A percentile compares a stretch with the other conserved stretches of the same genome.
These are phyloP conservation scores for Acanthosepion lycidas DNA, from an alignment of 2,888 invertebrate genomes.

Conservation along the genomic window DNA sequence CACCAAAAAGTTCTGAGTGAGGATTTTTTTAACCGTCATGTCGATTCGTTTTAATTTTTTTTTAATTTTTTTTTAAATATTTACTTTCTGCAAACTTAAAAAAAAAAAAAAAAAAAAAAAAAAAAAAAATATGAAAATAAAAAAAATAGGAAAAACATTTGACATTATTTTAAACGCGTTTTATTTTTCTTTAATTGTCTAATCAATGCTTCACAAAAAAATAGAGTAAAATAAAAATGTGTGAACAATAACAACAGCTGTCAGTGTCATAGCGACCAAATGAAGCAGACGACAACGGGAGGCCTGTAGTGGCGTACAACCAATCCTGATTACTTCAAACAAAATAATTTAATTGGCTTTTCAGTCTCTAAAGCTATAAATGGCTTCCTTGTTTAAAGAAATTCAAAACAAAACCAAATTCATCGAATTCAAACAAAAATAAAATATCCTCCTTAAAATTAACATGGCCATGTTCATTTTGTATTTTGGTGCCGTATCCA, in stretches of 20 bases:
- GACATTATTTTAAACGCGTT: no score
- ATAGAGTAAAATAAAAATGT: background rate
- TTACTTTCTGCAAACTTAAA: no score
- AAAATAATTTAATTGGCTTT: background rate
- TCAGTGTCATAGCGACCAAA: constrained; percentile 8
- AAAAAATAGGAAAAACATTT: no score
- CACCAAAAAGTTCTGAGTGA: no score
- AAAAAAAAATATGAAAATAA: no score
- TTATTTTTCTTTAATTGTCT: no score
- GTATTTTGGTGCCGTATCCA: background rate
- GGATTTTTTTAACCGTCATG: no score
- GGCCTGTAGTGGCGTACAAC: background rate
- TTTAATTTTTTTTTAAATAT: no score
- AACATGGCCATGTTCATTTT: background rate
- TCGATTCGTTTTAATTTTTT: no score
- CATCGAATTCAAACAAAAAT: background rate
- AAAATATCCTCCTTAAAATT: background rate
- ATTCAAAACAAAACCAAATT: background rate
- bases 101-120: no score
- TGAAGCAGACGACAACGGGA: background rate
- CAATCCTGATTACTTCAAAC: background rate
- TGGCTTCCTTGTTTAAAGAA: background rate
- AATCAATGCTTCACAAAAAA: background rate
- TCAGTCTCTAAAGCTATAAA: background rate
- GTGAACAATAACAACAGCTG: background rate